Conservation (phyloP, 2,113 vertebrate species). For the Platysteira castanea region DNA sequence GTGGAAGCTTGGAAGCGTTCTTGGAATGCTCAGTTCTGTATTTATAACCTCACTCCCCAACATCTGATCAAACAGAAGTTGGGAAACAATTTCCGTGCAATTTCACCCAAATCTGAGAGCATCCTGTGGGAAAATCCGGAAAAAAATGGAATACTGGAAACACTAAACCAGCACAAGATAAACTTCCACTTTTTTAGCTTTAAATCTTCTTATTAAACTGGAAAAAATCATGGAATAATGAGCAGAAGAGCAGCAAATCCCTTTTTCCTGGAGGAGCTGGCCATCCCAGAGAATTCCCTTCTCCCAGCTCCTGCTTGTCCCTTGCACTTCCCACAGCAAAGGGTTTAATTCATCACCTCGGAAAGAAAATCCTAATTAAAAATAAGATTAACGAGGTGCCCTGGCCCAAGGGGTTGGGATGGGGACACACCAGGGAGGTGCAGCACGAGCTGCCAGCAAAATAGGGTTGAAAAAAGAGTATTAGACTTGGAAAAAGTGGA, state of each 20-base stretch:
- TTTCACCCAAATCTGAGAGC: not conserved
- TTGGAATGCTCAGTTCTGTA: not conserved
- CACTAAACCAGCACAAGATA: not conserved
- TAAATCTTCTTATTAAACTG: not conserved
- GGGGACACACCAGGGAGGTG: not conserved
- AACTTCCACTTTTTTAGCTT: not conserved
- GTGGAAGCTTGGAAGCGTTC: not conserved
- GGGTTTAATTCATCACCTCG: not conserved
- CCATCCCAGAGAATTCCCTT: not conserved
- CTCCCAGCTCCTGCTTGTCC: not conserved
- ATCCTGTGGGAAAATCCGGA: not conserved
- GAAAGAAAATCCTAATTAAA: not conserved
- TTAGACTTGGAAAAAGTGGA: not conserved
- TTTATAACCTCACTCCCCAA: not conserved
- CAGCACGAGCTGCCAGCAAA: not conserved
- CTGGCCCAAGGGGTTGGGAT: not conserved
- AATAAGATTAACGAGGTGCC: accelerated
- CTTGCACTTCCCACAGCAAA: accelerated
- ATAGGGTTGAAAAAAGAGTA: no score
- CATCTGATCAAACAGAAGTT: not conserved
- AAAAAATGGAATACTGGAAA: not conserved
- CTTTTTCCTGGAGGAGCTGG: not conserved
- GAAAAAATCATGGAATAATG: not conserved
- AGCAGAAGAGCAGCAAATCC: not conserved
- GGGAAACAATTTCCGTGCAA: not conserved